Percentiles rank a stretch among this genome's conserved stretches.
These are phyloP conservation scores for Poecilia gillii DNA, from an alignment of 2,797 vertebrate genomes.

Conservation along the genomic window DNA sequence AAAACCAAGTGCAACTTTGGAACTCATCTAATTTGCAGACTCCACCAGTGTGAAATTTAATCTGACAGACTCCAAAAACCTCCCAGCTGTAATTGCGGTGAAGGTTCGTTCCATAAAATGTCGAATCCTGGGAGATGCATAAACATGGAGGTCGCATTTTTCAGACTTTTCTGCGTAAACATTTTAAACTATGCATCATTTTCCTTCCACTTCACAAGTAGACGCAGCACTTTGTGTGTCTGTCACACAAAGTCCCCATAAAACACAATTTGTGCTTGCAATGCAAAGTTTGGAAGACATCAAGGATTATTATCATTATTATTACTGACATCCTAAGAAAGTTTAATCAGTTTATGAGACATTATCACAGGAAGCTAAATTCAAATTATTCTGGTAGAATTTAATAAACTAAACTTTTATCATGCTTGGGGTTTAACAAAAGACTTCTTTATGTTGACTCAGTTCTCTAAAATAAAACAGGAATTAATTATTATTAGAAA, in stretches of 20 bases:
- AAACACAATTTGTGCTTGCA: neutral
- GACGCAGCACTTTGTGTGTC: neutral
- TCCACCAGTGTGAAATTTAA: constrained; percentile 2
- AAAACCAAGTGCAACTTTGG: neutral
- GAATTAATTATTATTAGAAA: constrained; percentile 14
- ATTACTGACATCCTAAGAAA: neutral
- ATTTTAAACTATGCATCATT: neutral
- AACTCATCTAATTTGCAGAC: neutral
- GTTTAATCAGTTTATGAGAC: neutral
- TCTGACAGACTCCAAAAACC: neutral
- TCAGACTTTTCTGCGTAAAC: neutral
- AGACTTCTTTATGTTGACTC: neutral
- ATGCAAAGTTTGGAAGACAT: neutral
- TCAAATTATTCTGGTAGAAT: neutral
- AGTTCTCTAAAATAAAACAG: neutral
- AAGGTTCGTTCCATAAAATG: neutral
- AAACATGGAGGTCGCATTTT: neutral
- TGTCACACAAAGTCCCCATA: neutral
- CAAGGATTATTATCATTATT: neutral
- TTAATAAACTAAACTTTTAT: constrained; percentile 2
- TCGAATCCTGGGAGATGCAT: neutral
- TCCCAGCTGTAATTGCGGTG: neutral
- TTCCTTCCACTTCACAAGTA: neutral
- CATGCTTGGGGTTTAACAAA: neutral
- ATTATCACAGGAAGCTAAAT: neutral